phyloP scores from a whole-genome alignment of 2,113 vertebrate species.

The Amphiprion percula region DNA sequence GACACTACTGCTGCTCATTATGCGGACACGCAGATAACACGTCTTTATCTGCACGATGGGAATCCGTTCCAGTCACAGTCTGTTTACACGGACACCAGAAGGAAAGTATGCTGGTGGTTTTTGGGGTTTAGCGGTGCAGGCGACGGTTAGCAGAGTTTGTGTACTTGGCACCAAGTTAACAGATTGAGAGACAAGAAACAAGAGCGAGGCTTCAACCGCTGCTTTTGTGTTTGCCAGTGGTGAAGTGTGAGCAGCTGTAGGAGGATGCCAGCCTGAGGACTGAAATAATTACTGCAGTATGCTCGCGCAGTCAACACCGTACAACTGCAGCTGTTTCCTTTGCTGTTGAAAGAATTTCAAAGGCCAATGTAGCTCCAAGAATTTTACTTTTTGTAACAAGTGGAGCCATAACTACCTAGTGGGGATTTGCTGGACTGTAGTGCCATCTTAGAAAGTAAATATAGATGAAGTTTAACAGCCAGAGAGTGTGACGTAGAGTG shows the following conservation, averaged over 20 bases:
- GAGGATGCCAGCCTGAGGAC: constrained; percentile 66
- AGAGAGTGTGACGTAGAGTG: constrained; percentile 30
- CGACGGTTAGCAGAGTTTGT: constrained; percentile 56
- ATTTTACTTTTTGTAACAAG: not conserved
- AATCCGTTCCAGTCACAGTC: constrained; percentile 48
- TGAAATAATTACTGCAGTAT: constrained; percentile 75
- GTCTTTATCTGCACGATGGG: constrained; percentile 38
- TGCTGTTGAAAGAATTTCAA: constrained; percentile 64
- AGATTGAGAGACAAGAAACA: constrained; percentile 51
- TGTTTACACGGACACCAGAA: constrained; percentile 52
- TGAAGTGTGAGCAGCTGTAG: constrained; percentile 78
- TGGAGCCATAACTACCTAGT: constrained; percentile 11
- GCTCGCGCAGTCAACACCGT: constrained; percentile 45
- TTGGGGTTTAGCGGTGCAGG: constrained; percentile 48
- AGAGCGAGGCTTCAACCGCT: constrained; percentile 41
- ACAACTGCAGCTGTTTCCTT: constrained; percentile 75
- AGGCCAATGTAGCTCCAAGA: constrained; percentile 34
- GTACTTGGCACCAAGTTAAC: constrained; percentile 67
- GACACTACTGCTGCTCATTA: constrained; percentile 31
- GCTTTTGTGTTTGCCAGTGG: constrained; percentile 63
- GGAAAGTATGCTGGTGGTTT: constrained; percentile 62
- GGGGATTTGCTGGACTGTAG: constrained; percentile 17
- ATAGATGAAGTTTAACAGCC: constrained; percentile 63
- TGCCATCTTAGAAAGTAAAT: constrained; percentile 66
- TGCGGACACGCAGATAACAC: constrained; percentile 40